Conservation (phyloP, 2,888 invertebrate species). For the Helleia helle region DNA sequence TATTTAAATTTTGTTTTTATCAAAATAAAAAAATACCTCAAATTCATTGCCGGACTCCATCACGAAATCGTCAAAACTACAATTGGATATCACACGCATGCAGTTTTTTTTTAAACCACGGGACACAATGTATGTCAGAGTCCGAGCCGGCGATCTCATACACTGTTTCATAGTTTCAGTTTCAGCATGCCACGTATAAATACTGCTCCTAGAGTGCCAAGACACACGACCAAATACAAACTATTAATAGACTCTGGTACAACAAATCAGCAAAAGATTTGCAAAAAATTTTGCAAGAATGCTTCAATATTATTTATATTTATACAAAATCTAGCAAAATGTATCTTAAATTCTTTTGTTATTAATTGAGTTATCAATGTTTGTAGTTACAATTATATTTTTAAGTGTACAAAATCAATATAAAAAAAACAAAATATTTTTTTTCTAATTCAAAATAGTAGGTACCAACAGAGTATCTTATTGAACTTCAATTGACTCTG, state of each 20-base stretch:
- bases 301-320: no score
- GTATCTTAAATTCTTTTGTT: no score
- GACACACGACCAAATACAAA: slow-evolving; percentile 25
- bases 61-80: slow-evolving; percentile 52
- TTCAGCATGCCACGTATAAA: slow-evolving; percentile 54
- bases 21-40: slow-evolving; percentile 43
- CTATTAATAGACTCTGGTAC: neutral
- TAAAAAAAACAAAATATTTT: no score
- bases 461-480: no score
- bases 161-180: slow-evolving; percentile 10
- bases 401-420: no score
- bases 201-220: slow-evolving; percentile 50
- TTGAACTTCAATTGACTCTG: no score
- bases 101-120: slow-evolving; percentile 1
- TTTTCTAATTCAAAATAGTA: no score
- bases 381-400: no score
- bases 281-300: slow-evolving; percentile 11
- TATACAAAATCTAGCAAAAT: no score
- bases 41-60: slow-evolving; percentile 62
- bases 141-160: neutral
- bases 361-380: no score
- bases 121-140: neutral
- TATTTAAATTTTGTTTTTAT: no score
- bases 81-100: slow-evolving; percentile 41
- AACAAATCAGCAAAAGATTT: neutral